Conservation (phyloP, 2,797 vertebrate genomes). For the Gouania willdenowi region DNA sequence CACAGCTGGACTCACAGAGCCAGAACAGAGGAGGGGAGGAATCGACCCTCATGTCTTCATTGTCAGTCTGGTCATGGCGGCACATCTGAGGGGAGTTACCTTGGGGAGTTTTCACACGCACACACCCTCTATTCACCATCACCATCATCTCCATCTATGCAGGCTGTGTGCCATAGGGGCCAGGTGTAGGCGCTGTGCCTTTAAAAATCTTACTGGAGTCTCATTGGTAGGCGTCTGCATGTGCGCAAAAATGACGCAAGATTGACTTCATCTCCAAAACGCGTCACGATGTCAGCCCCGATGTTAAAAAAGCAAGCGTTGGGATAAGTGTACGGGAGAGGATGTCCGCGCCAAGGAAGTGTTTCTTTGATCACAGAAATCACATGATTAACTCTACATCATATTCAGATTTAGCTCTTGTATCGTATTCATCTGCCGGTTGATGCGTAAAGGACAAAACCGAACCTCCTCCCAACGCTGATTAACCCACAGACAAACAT, state of each 20-base stretch:
- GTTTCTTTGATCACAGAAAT: too few species aligned
- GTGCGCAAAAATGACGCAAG: slow-evolving; percentile 83
- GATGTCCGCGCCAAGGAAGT: slow-evolving; percentile 3
- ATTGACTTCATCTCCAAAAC: slow-evolving; percentile 70
- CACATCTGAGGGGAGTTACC: slow-evolving; percentile 47
- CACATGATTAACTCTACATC: too few species aligned
- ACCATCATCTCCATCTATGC: slow-evolving; percentile 35
- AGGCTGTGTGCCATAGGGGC: slow-evolving; percentile 34
- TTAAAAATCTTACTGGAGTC: slow-evolving; percentile 60
- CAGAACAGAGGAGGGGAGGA: slow-evolving; percentile 4
- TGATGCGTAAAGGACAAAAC: too few species aligned
- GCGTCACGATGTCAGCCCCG: slow-evolving; percentile 75
- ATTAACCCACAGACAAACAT: too few species aligned
- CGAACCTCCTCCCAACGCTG: too few species aligned
- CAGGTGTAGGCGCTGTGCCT: slow-evolving; percentile 55
- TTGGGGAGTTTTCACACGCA: slow-evolving; percentile 41
- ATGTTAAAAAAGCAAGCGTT: slow-evolving; percentile 3
- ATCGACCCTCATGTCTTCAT: slow-evolving; percentile 30
- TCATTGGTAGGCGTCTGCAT: slow-evolving; percentile 69
- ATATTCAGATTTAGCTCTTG: not conserved
- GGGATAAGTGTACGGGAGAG: not conserved
- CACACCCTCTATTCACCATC: slow-evolving; percentile 22
- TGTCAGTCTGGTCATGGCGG: slow-evolving; percentile 39
- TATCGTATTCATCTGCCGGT: too few species aligned
- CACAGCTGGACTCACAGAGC: not conserved